Conservation (phyloP, 1,140 invertebrate genomes). For the Hesperophylax magnus region DNA sequence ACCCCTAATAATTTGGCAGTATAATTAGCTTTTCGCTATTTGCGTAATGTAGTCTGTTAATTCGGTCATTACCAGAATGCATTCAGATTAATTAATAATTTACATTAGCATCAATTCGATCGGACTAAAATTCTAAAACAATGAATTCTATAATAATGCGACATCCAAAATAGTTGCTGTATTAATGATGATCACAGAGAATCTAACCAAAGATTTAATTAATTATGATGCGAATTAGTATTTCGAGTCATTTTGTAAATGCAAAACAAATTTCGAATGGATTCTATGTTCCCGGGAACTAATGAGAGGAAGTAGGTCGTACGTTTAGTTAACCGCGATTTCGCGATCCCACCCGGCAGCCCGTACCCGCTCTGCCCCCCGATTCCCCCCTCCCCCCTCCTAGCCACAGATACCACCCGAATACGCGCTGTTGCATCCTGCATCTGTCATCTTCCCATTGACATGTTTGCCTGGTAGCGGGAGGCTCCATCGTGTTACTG, state of each 20-base stretch:
- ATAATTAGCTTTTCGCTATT: no score
- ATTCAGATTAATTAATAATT: no score
- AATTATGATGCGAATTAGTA: no score
- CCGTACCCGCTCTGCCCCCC: not conserved
- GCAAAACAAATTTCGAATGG: not conserved
- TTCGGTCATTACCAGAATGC: no score
- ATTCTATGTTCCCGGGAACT: not conserved
- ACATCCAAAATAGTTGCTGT: no score
- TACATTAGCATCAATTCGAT: not conserved
- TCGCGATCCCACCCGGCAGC: not conserved
- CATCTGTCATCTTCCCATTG: slow-evolving; percentile 55
- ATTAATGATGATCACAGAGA: no score
- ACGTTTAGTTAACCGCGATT: slow-evolving; percentile 18
- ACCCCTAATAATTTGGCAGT: no score
- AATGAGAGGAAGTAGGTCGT: slow-evolving; percentile 7
- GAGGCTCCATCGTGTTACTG: slow-evolving; percentile 19
- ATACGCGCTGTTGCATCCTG: slow-evolving; percentile 20
- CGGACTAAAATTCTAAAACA: not conserved
- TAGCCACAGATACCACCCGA: slow-evolving; percentile 11
- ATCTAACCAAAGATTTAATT: no score
- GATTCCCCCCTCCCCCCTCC: slow-evolving; percentile 4
- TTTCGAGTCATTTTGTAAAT: no score
- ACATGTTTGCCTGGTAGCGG: slow-evolving; percentile 41
- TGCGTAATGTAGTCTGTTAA: no score
- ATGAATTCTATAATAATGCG: not conserved